A percentile compares a stretch with the other conserved stretches of the same genome.
Conservation (phyloP, 2,113 vertebrate genomes). For the Carassius auratus region DNA sequence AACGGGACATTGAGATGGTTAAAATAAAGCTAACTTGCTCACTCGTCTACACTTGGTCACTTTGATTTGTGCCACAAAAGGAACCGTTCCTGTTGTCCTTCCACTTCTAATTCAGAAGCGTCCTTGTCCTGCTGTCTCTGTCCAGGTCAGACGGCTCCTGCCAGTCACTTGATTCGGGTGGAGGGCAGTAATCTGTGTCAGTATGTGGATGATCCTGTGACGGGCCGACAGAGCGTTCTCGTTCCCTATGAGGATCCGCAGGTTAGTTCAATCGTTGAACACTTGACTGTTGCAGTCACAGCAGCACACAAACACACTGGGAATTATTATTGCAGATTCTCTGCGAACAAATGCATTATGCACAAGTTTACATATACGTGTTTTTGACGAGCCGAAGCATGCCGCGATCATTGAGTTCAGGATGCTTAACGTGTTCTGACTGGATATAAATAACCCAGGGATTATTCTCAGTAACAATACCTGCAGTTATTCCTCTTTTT, state of each 20-base stretch:
- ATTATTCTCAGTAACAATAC: conserved; percentile 39
- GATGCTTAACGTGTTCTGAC: conserved; percentile 25
- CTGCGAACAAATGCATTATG: background rate
- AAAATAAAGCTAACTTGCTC: too few species aligned
- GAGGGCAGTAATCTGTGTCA: conserved; percentile 94
- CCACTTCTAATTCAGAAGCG: background rate
- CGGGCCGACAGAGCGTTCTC: conserved; percentile 91
- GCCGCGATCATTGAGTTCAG: conserved; percentile 1
- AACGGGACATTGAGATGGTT: too few species aligned
- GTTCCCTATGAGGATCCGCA: conserved; percentile 94
- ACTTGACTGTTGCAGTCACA: background rate
- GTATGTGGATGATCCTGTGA: conserved; percentile 94
- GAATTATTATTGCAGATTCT: background rate
- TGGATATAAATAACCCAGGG: conserved; percentile 29
- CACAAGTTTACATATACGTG: background rate
- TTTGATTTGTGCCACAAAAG: background rate
- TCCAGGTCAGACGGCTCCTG: conserved; percentile 89
- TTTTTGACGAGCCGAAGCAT: background rate
- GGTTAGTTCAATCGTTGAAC: conserved; percentile 72
- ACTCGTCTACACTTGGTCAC: too few species aligned
- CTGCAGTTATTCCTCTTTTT: conserved; percentile 20
- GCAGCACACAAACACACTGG: background rate
- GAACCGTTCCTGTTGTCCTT: background rate
- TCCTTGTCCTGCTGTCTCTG: background rate
- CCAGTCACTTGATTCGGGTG: conserved; percentile 95